phyloP scores from a whole-genome alignment of 2,888 invertebrate species.

The Liposcelis brunnea region DNA sequence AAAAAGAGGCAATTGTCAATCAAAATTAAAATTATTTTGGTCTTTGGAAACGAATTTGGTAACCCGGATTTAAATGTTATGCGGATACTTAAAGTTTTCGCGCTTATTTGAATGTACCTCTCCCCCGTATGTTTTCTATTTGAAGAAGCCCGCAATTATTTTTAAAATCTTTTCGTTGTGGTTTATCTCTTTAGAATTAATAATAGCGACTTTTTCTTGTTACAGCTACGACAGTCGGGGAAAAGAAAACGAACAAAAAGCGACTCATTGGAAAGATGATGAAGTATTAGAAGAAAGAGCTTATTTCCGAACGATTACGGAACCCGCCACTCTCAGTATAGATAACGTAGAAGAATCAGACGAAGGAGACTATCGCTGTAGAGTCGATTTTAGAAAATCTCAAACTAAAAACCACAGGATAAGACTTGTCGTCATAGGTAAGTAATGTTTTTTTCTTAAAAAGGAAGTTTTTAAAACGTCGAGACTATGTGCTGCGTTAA shows the following conservation, averaged over 20 bases:
- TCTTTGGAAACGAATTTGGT: no score
- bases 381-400: slow-evolving; percentile 63
- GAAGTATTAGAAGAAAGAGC: slow-evolving; percentile 46
- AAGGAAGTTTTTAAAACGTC: no score
- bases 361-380: slow-evolving; percentile 60
- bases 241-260: slow-evolving; percentile 32
- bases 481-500: no score
- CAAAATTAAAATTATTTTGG: no score
- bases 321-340: slow-evolving; percentile 49
- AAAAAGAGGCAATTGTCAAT: no score
- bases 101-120: no score
- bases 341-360: slow-evolving; percentile 45
- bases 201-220: slow-evolving; percentile 18
- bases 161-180: neutral
- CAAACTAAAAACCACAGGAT: slow-evolving; percentile 62
- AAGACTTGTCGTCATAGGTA: slow-evolving; percentile 56
- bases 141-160: no score
- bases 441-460: slow-evolving; percentile 26
- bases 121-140: no score
- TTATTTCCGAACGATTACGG: slow-evolving; percentile 46
- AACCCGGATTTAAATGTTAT: no score
- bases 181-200: neutral
- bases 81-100: no score
- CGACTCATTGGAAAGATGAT: slow-evolving; percentile 53
- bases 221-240: slow-evolving; percentile 53